Evolutionary conservation across 2,113 vertebrate species (phyloP).

Genomic region (Malaclemys terrapin): DNA sequence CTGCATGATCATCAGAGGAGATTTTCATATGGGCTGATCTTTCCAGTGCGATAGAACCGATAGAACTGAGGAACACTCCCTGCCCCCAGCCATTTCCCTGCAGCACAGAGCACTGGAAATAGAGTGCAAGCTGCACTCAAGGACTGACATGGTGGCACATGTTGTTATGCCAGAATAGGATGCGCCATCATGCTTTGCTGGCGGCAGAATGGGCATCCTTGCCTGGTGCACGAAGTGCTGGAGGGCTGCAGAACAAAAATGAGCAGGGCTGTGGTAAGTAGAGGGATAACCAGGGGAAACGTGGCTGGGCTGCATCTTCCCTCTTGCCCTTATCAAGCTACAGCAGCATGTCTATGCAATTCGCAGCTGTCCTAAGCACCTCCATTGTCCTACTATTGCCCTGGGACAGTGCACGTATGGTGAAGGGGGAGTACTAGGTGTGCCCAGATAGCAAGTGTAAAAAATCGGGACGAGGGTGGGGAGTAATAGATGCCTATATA

Average conservation of each 20-base stretch:
- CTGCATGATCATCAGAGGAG: neutral
- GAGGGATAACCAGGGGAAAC: neutral
- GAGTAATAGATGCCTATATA: too few species aligned
- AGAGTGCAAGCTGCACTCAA: neutral
- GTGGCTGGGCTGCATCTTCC: neutral
- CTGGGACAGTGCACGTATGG: neutral
- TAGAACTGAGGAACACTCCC: too few species aligned
- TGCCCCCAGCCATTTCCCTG: neutral
- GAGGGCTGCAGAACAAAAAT: conserved; percentile 30
- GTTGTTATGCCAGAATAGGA: neutral
- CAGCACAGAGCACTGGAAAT: neutral
- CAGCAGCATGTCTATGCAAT: neutral
- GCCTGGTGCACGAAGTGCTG: neutral
- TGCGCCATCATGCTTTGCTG: conserved; percentile 10
- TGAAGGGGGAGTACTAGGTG: neutral
- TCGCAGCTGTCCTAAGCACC: neutral
- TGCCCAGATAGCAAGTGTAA: neutral
- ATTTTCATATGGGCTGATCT: neutral
- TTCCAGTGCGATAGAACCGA: neutral
- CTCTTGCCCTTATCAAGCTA: neutral
- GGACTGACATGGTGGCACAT: conserved; percentile 6
- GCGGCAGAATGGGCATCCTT: neutral
- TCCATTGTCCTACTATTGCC: neutral
- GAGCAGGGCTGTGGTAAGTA: conserved; percentile 30
- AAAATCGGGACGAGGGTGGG: too few species aligned